Conservation (phyloP, 2,888 invertebrate genomes). For the Hoplodrina blanda region DNA sequence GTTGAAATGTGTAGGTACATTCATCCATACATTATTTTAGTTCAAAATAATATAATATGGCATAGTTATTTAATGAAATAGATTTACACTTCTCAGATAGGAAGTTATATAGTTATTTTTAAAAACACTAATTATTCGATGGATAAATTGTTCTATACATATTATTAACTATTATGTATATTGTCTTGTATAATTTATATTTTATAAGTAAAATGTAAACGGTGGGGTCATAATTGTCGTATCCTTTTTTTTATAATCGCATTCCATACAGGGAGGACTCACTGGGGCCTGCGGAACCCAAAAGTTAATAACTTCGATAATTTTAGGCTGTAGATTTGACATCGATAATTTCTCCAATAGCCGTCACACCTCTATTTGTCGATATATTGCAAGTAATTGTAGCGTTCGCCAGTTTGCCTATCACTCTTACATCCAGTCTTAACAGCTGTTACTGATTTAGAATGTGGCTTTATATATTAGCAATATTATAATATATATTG, state of each 20-base stretch:
- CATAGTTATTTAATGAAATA: slow-evolving; percentile 76
- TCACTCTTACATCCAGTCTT: slow-evolving; percentile 31
- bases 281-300: slow-evolving; percentile 62
- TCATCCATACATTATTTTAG: slow-evolving; percentile 72
- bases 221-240: slow-evolving; percentile 68
- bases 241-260: slow-evolving; percentile 70
- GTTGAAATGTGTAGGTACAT: slow-evolving; percentile 62
- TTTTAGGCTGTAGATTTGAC: slow-evolving; percentile 45
- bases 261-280: slow-evolving; percentile 76
- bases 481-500: slow-evolving; percentile 31
- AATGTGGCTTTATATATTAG: slow-evolving; percentile 38
- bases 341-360: slow-evolving; percentile 50
- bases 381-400: slow-evolving; percentile 51
- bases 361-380: slow-evolving; percentile 47
- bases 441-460: slow-evolving; percentile 47
- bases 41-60: slow-evolving; percentile 74
- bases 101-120: slow-evolving; percentile 77
- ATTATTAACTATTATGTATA: slow-evolving; percentile 77
- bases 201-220: slow-evolving; percentile 79
- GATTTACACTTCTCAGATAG: slow-evolving; percentile 80
- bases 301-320: slow-evolving; percentile 53
- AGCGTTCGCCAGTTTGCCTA: slow-evolving; percentile 44
- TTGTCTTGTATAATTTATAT: slow-evolving; percentile 79
- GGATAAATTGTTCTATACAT: slow-evolving; percentile 77
- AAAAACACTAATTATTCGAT: slow-evolving; percentile 76